Evolutionary conservation across 2,113 vertebrate species (phyloP), one percentile per base, ranked within the genome.

Genomic region (Rhynchopsitta pachyrhyncha): DNA sequence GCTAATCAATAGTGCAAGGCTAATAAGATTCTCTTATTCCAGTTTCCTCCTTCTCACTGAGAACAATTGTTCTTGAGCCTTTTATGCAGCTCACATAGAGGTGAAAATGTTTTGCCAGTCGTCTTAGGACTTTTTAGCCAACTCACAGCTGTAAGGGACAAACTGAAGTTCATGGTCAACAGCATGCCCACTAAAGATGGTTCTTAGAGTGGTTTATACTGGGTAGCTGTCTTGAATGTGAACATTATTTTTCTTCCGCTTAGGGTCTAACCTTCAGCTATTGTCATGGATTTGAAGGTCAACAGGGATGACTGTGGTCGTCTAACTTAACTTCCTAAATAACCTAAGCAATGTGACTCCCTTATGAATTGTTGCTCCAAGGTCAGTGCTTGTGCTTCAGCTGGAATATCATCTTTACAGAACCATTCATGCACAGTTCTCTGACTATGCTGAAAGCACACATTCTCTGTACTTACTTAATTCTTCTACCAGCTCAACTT

Each of bases 131-230:
- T 91, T 92, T 90, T 91, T 87, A 93, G 37, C 33, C 77, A 92
- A 4, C 18, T 91, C 4, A 13, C 2, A 13, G 41, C 78, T 96
- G 60, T 67, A 85, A 90, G 67, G 74, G 57, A 84, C 85, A 68
- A 96, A 82, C 66, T 85, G 86, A 71, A 93, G 82, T 90, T 93
- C 80, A 79, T 27, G 29, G 81, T 93, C 88, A 94, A 41, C 15
- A 83, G 25, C 62, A 59, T 46, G 89, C 27, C 78, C 46, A 35
- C 50, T 75, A 78, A 73, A 93, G 29, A 37, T 89, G 76, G 42
- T 82, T 88, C 92, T 93, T 60, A 49, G 25, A 53, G 67, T 66
- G 47, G 28, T 6, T 90, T 85, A 80, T 90, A 63, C 37, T 84
- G 63, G 53, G 16, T 71, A 92, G 27, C 22, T 86, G 41, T 86